Percentiles rank a stretch among this genome's conserved stretches.
These are phyloP conservation scores for Bathynomus jamesi DNA, from an alignment of 1,140 invertebrate genomes.

Conservation along the genomic window DNA sequence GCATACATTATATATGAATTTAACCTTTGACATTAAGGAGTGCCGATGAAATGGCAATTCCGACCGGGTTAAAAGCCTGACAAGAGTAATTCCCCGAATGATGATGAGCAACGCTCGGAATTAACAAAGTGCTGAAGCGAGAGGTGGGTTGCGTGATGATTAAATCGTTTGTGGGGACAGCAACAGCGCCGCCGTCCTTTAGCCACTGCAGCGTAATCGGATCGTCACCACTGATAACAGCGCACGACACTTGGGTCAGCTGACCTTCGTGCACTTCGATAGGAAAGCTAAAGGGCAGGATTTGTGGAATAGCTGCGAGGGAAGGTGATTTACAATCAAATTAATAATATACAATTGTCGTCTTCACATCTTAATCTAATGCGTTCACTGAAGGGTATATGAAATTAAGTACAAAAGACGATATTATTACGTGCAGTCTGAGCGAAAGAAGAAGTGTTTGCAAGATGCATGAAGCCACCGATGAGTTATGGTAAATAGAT, in stretches of 20 bases:
- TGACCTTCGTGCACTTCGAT: conserved; percentile 33
- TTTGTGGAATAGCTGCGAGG: conserved; percentile 27
- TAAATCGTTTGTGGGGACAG: not conserved
- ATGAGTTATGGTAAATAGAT: no score
- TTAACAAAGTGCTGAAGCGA: conserved; percentile 1
- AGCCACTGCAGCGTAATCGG: conserved; percentile 45
- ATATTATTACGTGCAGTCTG: no score
- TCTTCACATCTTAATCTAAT: no score
- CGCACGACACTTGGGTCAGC: conserved; percentile 33
- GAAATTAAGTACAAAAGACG: no score
- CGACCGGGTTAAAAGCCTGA: conserved; percentile 5
- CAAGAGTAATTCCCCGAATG: conserved; percentile 11
- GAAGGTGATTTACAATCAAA: no score
- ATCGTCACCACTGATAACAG: conserved; percentile 42
- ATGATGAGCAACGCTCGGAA: not conserved
- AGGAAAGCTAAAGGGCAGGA: conserved; percentile 32
- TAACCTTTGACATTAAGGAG: not conserved
- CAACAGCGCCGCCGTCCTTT: conserved; percentile 40
- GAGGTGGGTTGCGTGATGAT: not conserved
- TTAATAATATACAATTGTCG: no score
- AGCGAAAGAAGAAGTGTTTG: no score
- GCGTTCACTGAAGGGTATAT: no score
- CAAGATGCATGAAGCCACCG: no score
- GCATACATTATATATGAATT: no score
- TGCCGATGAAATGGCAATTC: not conserved